phyloP scores from a whole-genome alignment of 2,888 invertebrate genomes.

The Apodemia mormo region DNA sequence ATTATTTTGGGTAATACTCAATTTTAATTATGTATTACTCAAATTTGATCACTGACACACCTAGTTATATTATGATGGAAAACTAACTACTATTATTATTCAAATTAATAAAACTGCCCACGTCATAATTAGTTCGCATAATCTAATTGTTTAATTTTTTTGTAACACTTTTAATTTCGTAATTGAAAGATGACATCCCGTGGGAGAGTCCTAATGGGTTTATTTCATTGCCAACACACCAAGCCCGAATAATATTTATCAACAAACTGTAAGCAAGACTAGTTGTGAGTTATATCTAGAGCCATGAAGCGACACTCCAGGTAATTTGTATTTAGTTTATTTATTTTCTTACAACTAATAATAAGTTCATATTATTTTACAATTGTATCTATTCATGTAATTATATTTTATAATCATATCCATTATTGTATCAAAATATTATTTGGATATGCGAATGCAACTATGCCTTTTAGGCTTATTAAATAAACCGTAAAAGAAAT shows the following conservation, averaged over 20 bases:
- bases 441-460: not conserved
- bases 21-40: not conserved
- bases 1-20: not conserved
- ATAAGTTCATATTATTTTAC: not conserved
- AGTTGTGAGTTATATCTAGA: not conserved
- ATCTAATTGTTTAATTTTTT: conserved; percentile 31
- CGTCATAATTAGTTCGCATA: not conserved
- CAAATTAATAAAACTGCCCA: not conserved
- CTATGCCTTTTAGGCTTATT: not conserved
- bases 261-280: conserved; percentile 1
- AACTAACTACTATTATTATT: not conserved
- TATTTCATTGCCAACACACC: conserved; percentile 33
- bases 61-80: not conserved
- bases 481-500: too few species aligned
- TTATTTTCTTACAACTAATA: not conserved
- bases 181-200: conserved; percentile 43
- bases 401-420: not conserved
- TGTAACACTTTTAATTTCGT: conserved; percentile 46
- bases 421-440: not conserved
- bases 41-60: not conserved
- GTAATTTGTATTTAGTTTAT: not conserved
- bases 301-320: conserved; percentile 3
- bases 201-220: conserved; percentile 37
- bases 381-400: not conserved
- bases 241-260: conserved; percentile 35